phyloP scores from a whole-genome alignment of 2,797 vertebrate species.

The Eulemur albifrons region DNA sequence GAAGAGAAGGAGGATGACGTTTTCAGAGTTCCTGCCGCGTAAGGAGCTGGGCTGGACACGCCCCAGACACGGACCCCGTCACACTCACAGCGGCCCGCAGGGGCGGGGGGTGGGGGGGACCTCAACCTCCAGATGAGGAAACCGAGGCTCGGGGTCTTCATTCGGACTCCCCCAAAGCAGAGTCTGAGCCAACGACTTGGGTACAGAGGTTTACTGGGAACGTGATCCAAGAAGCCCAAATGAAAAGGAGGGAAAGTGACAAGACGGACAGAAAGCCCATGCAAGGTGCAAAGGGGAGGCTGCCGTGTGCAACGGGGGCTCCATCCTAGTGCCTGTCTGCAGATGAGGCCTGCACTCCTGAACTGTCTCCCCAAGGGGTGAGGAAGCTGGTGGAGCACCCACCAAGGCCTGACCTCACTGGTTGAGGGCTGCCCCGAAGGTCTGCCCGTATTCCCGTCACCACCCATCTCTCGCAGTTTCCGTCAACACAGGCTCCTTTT shows the following conservation, averaged over 20 bases:
- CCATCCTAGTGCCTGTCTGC: accelerated
- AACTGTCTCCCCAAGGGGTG: accelerated
- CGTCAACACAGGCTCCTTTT: background rate
- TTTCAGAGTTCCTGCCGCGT: background rate
- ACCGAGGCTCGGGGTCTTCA: background rate
- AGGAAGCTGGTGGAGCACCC: background rate
- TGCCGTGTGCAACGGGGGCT: accelerated
- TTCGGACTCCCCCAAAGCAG: background rate
- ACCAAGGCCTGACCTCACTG: accelerated
- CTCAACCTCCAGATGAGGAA: background rate
- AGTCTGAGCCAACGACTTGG: background rate
- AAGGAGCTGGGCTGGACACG: accelerated
- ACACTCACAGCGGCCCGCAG: accelerated
- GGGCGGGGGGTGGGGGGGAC: background rate
- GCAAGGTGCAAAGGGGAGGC: accelerated
- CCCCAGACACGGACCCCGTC: too few relatives aligned
- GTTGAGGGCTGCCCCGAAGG: accelerated
- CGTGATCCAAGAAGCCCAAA: background rate
- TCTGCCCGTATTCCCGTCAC: background rate
- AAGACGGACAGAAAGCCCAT: background rate
- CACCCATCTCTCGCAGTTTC: accelerated
- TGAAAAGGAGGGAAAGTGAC: accelerated
- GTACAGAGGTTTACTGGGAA: background rate
- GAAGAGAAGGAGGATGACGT: accelerated
- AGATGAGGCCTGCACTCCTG: accelerated